Percentiles rank a stretch among this genome's conserved stretches.
phyloP scores from a whole-genome alignment of 1,140 invertebrate genomes.

The Diabrotica virgifera region DNA sequence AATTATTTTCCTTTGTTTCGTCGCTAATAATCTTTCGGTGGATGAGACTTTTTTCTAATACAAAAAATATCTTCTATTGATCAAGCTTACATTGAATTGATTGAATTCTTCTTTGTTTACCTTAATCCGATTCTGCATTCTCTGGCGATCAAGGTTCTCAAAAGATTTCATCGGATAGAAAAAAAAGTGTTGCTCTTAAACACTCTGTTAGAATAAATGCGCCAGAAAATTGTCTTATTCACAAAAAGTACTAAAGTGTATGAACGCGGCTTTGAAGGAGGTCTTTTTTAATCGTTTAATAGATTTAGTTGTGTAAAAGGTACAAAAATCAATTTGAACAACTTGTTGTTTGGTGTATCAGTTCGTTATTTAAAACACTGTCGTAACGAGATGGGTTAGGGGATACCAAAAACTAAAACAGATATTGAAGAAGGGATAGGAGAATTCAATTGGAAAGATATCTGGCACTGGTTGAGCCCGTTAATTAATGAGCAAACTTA shows the following conservation, averaged over 20 bases:
- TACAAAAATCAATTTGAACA: slow-evolving; percentile 24
- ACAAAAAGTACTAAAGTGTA: slow-evolving; percentile 18
- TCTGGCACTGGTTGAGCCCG: too few relatives aligned
- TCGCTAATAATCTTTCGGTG: too few relatives aligned
- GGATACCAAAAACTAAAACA: background rate
- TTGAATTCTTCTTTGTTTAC: too few relatives aligned
- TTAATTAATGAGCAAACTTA: too few relatives aligned
- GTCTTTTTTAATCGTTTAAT: slow-evolving; percentile 22
- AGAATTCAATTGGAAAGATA: too few relatives aligned
- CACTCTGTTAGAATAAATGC: slow-evolving; percentile 25
- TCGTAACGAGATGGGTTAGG: background rate
- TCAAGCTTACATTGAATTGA: too few relatives aligned
- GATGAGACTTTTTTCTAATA: too few relatives aligned
- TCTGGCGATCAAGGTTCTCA: background rate
- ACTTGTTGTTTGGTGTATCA: slow-evolving; percentile 17
- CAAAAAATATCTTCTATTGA: too few relatives aligned
- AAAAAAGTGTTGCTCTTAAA: slow-evolving; percentile 21
- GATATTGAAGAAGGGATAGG: too few relatives aligned
- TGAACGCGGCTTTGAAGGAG: slow-evolving; percentile 18
- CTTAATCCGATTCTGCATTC: background rate
- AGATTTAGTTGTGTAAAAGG: slow-evolving; percentile 23
- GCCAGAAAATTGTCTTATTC: slow-evolving; percentile 27
- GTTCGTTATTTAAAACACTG: slow-evolving; percentile 12
- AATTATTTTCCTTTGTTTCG: too few relatives aligned
- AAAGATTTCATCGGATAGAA: slow-evolving; percentile 9